Evolutionary conservation across 1,140 invertebrate species (phyloP), one percentile per base, ranked within the genome.

Genomic region (Chionoecetes opilio): DNA sequence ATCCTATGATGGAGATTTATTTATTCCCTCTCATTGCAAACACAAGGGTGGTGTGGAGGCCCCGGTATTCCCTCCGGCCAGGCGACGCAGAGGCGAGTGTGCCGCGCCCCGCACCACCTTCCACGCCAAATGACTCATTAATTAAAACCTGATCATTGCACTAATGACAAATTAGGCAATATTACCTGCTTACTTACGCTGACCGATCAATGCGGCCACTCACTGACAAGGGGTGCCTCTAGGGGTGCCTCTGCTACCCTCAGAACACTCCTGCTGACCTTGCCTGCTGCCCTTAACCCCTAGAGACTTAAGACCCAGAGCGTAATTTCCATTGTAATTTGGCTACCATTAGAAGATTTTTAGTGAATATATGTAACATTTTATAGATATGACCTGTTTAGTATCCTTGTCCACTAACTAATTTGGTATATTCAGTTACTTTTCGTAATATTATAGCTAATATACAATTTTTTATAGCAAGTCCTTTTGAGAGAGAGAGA

Each of bases 21-120:
- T 95, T 92, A 92, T 95, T 92, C 89, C 90, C 90, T 95, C 90
- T 95, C 94, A 95, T 95, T 95, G 89, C 94, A 91, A 91, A 91
- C 35, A 91, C 82, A 91, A 86, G 32, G 37, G 17, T 46, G 35
- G 85, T 29, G 35, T 82, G 14, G 32, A 37, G 17, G 82, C 35
- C 41, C 26, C 29, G 29, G 9, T 11, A 29, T 14, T n/a, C n/a
- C 34, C 14, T 38, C 34, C 37, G 32, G 37, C 53, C 41, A 37
- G 35, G 82, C 5, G 90, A 41, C 8, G 63, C 37, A n/a, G 35
- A 17, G 26, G 82, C 82, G 90, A 88, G 93, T n/a, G 32, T 87
- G 53, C n/a, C 31, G 9, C 14, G 29, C 31, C 84, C 82, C 63
- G 31, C 46, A 26, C 32, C 86, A 34, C 34, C 92, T 85, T 26